phyloP scores from a whole-genome alignment of 2,113 vertebrate species.

The Macaca fascicularis region T2T-MFA8v1.1 NC_088390.1:43969001-43969500 shows the following conservation, averaged over 20 bases:
- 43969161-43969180: background rate
- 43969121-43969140: constrained; percentile 1
- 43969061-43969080: background rate
- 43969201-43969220: background rate
- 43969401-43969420: background rate
- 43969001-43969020: background rate
- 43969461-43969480: background rate
- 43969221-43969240: background rate
- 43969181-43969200: background rate
- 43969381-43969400: background rate
- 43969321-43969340: constrained; percentile 45
- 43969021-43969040: background rate
- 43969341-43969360: background rate
- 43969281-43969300: background rate
- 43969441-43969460: background rate
- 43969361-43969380: background rate
- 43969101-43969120: background rate
- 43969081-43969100: background rate
- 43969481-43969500: background rate
- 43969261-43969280: background rate
- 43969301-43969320: background rate
- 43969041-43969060: background rate
- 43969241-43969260: background rate
- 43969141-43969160: background rate
- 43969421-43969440: constrained; percentile 20